A percentile compares a stretch with the other conserved stretches of the same genome.
Conservation (phyloP, 2,113 vertebrate genomes). For the Odobenus rosmarus region DNA sequence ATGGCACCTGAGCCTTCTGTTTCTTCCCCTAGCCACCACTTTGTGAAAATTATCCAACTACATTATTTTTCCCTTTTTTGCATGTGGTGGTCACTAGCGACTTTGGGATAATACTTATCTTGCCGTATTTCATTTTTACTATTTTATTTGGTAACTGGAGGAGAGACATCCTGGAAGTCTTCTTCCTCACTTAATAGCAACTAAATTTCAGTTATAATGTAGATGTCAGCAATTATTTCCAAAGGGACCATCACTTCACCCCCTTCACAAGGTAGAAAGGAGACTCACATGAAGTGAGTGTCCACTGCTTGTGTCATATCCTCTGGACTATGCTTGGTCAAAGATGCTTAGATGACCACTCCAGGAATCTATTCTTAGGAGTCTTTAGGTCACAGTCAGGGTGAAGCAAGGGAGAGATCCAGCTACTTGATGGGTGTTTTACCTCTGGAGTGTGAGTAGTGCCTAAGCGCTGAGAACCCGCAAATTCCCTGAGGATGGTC, state of each 20-base stretch:
- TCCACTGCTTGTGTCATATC: fast-evolving
- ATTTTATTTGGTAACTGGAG: neutral
- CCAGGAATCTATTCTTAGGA: neutral
- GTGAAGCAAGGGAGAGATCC: neutral
- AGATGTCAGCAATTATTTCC: neutral
- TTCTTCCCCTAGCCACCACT: neutral
- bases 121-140: neutral
- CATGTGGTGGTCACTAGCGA: neutral
- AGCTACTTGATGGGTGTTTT: neutral
- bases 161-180: neutral
- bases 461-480: neutral
- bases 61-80: neutral
- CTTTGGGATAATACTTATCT: neutral
- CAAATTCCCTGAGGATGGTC: neutral
- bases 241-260: neutral
- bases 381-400: neutral
- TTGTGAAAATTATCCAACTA: neutral
- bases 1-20: neutral
- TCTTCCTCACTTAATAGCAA: neutral
- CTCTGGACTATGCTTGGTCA: neutral
- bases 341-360: neutral
- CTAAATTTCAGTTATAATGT: neutral
- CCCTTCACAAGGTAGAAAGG: neutral
- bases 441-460: neutral
- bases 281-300: neutral